phyloP scores from a whole-genome alignment of 2,888 invertebrate genomes.

The Empis stercorea region DNA sequence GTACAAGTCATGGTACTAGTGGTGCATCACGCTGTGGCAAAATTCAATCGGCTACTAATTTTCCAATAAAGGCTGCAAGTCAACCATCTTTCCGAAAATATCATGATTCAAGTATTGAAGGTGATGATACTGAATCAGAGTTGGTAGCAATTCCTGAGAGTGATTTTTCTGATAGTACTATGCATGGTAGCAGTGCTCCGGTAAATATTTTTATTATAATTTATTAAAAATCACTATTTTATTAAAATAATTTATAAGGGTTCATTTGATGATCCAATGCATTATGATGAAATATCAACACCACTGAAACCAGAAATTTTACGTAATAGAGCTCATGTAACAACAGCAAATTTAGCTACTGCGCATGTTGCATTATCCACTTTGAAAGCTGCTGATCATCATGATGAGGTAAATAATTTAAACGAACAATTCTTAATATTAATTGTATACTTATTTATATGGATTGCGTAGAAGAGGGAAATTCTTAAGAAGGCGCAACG shows the following conservation, averaged over 20 bases:
- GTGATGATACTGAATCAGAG: slow-evolving; percentile 79
- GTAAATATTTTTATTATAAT: slow-evolving; percentile 26
- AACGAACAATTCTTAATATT: too few relatives aligned
- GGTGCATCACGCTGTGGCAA: slow-evolving; percentile 35
- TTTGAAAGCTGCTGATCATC: slow-evolving; percentile 23
- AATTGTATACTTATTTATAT: too few relatives aligned
- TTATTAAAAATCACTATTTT: not conserved
- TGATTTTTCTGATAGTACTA: slow-evolving; percentile 72
- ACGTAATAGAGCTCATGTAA: slow-evolving; percentile 15
- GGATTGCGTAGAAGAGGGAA: slow-evolving; percentile 7
- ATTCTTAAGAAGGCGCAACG: too few relatives aligned
- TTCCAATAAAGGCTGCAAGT: slow-evolving; percentile 53
- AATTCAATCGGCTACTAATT: slow-evolving; percentile 39
- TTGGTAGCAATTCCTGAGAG: slow-evolving; percentile 83
- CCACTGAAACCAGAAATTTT: slow-evolving; percentile 34
- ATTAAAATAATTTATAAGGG: slow-evolving; percentile 36
- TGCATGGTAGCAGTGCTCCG: slow-evolving; percentile 62
- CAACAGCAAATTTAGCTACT: slow-evolving; percentile 15
- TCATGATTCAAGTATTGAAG: slow-evolving; percentile 48
- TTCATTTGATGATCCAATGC: slow-evolving; percentile 53
- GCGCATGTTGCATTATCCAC: slow-evolving; percentile 17
- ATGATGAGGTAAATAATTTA: slow-evolving; percentile 23
- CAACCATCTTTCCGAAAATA: slow-evolving; percentile 38
- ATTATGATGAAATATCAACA: slow-evolving; percentile 41
- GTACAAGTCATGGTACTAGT: slow-evolving; percentile 36